These are phyloP conservation scores for Cephus runcator DNA, from an alignment of 2,888 invertebrate genomes.

Conservation along the genomic window DNA sequence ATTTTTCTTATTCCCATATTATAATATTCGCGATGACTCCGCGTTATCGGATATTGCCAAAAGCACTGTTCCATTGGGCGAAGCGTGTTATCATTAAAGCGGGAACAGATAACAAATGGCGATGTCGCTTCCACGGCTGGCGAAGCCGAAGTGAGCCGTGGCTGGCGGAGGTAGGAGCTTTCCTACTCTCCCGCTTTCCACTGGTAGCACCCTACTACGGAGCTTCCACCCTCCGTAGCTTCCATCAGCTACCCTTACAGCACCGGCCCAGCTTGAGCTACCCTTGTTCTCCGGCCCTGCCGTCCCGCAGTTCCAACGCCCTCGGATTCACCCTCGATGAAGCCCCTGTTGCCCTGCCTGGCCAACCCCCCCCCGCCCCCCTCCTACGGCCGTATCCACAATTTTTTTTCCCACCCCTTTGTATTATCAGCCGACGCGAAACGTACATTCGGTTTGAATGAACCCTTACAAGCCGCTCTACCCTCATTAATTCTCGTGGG, in stretches of 20 bases:
- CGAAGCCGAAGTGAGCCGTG: constrained; percentile 57
- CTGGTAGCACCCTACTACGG: constrained; percentile 26
- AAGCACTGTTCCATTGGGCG: background rate
- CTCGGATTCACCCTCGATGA: background rate
- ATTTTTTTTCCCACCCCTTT: background rate
- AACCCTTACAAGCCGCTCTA: background rate
- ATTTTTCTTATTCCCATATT: background rate
- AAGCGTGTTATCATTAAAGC: background rate
- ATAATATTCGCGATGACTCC: background rate
- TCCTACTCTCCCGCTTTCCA: constrained; percentile 46
- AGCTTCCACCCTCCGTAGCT: constrained; percentile 12
- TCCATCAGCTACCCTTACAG: constrained; percentile 4
- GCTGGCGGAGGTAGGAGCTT: constrained; percentile 45
- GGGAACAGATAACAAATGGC: constrained; percentile 9
- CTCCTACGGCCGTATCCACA: background rate
- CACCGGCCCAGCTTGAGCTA: background rate
- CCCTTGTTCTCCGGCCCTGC: background rate
- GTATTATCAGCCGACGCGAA: constrained; percentile 1
- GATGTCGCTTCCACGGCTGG: constrained; percentile 49
- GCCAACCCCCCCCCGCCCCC: background rate
- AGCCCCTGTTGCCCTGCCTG: background rate
- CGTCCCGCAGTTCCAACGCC: background rate
- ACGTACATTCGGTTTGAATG: constrained; percentile 1
- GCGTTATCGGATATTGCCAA: background rate
- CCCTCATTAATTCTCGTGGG: constrained; percentile 1